Evolutionary conservation across 1,140 invertebrate genomes (phyloP), one percentile per base, ranked within the genome.

Genomic region (Papilio glaucus): DNA sequence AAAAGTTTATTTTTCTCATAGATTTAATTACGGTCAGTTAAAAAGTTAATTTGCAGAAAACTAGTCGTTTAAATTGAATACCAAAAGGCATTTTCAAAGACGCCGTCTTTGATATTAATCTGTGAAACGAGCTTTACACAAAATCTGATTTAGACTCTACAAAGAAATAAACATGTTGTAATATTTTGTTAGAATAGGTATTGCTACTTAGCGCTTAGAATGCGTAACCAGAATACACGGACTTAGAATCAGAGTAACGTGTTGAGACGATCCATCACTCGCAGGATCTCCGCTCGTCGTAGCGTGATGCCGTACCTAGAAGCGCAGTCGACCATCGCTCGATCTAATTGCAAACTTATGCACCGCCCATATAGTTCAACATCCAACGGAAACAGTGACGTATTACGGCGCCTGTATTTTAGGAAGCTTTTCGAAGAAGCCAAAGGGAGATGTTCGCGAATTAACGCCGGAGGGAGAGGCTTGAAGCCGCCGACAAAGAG

Each of bases 381-480:
- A 85, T 90, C 74, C 76, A 77, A 63, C 45, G 61, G 68, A 45
- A 72, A 41, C 41, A 65, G 69, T 57, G 73, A n/a, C 75, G 78
- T 49, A 81, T 75, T 82, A 83, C 81, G 85, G 88, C 88, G 87
- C 83, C 83, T 84, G 88, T 92, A 92, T 92, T 92, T 92, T 92
- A 92, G 89, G 89, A 89, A 87, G 86, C 84, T 79, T 78, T 92
- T 91, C 90, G 86, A 84, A 84, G 90, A 92, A 92, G 84, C 76
- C 81, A 78, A 78, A 78, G 78, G 74, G 80, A 78, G 81, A 78
- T 80, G 80, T 80, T 80, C 80, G 87, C 87, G 83, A 89, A 89
- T 86, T 85, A 86, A 84, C 80, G 80, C 81, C 76, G 79, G 78
- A 85, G 76, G 69, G 72, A 75, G 76, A 73, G 75, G 73, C 71